Evolutionary conservation across 1,140 invertebrate genomes (phyloP).

Genomic region (Scylla paramamosain): DNA sequence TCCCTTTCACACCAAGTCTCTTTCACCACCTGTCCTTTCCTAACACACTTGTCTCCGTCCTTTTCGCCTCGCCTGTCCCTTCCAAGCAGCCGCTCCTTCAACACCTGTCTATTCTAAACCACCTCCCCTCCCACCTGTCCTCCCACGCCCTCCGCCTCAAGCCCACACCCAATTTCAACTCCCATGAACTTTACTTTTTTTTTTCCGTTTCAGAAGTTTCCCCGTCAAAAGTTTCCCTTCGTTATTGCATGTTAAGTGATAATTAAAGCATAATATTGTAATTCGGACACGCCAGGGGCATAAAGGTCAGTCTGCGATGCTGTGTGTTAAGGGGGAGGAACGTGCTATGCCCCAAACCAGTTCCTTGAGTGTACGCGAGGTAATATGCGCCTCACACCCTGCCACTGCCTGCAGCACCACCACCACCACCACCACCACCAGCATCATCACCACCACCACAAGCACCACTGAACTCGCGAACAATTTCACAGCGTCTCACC

Average conservation of each 20-base stretch:
- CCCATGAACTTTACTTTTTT: not conserved
- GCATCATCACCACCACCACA: no score
- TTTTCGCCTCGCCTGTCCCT: no score
- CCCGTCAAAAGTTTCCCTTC: not conserved
- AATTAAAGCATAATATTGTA: not conserved
- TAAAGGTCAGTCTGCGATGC: not conserved
- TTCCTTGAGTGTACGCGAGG: not conserved
- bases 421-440: no score
- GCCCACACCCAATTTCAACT: not conserved
- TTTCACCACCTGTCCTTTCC: no score
- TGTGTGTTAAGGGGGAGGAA: not conserved
- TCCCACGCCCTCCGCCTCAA: not conserved
- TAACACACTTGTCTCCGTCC: no score
- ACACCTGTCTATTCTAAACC: no score
- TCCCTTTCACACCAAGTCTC: no score
- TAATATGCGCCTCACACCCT: slow-evolving; percentile 8
- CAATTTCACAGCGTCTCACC: no score
- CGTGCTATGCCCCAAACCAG: not conserved
- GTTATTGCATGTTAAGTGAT: not conserved
- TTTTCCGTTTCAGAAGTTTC: not conserved
- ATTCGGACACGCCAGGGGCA: not conserved
- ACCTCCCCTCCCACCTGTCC: not conserved
- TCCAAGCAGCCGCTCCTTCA: no score
- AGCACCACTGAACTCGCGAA: no score
- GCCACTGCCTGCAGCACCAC: not conserved